These are phyloP conservation scores for Nothobranchius furzeri DNA, from an alignment of 2,113 vertebrate species.

Conservation along the genomic window DNA sequence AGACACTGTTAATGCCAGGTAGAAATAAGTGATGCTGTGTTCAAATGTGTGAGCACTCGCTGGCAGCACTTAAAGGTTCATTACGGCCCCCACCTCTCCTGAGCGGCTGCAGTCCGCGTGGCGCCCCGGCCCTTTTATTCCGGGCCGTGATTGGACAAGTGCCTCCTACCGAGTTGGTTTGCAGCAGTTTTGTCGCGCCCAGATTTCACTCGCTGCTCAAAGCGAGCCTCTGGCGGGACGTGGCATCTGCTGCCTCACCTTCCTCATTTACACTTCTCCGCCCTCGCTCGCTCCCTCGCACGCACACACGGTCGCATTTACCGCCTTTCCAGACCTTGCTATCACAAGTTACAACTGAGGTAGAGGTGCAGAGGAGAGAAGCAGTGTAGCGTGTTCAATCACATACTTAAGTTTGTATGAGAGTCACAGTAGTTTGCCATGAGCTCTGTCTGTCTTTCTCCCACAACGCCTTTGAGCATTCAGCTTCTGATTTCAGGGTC, in stretches of 20 bases:
- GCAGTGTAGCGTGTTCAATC: constrained; percentile 77
- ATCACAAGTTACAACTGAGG: constrained; percentile 48
- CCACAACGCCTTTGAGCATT: constrained; percentile 17
- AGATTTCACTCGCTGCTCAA: constrained; percentile 97
- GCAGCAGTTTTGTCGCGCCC: constrained; percentile 99
- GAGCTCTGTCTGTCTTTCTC: constrained; percentile 24
- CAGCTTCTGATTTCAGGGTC: constrained; percentile 47
- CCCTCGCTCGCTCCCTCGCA: constrained; percentile 57
- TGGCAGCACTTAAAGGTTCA: constrained; percentile 70
- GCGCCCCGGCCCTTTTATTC: constrained; percentile 95
- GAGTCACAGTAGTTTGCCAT: constrained; percentile 63
- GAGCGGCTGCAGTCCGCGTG: constrained; percentile 91
- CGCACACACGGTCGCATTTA: constrained; percentile 47
- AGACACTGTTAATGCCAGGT: constrained; percentile 54
- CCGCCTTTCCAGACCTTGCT: constrained; percentile 79
- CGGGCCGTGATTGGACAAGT: constrained; percentile 97
- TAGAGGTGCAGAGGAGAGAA: constrained; percentile 49
- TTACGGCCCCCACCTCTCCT: constrained; percentile 76
- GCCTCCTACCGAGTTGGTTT: constrained; percentile 97
- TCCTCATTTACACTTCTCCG: constrained; percentile 98
- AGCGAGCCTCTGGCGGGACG: constrained; percentile 98
- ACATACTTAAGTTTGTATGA: constrained; percentile 70
- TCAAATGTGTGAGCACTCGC: constrained; percentile 46
- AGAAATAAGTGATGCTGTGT: constrained; percentile 42
- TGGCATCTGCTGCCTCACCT: constrained; percentile 99